phyloP scores from a whole-genome alignment of 2,888 invertebrate species.

The Pantelozetes paolii region DNA sequence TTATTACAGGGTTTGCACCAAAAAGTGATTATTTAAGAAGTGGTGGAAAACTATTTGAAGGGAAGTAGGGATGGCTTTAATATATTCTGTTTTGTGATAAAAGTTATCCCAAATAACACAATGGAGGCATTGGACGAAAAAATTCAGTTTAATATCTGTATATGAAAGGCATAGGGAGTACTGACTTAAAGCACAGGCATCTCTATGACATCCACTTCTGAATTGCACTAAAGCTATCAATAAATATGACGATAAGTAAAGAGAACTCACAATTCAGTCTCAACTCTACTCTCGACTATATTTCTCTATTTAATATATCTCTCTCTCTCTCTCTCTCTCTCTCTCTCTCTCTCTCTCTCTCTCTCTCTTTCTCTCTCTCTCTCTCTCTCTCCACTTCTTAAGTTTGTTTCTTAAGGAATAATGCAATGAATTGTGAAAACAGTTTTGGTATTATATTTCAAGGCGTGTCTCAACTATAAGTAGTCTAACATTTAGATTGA shows the following conservation, averaged over 20 bases:
- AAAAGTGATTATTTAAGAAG: slow-evolving; percentile 8
- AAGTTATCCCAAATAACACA: slow-evolving; percentile 31
- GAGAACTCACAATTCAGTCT: background rate
- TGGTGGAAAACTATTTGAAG: slow-evolving; percentile 16
- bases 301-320: too few species aligned
- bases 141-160: slow-evolving; percentile 25
- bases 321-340: too few species aligned
- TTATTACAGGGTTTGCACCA: background rate
- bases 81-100: slow-evolving; percentile 27
- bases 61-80: slow-evolving; percentile 5
- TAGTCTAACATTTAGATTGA: background rate
- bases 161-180: background rate
- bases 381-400: too few species aligned
- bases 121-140: slow-evolving; percentile 30
- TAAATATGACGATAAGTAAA: slow-evolving; percentile 13
- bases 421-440: background rate
- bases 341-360: too few species aligned
- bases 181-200: background rate
- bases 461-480: slow-evolving; percentile 13
- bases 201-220: slow-evolving; percentile 4
- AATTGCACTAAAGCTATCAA: slow-evolving; percentile 12
- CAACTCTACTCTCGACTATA: background rate
- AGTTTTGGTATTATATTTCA: slow-evolving; percentile 18
- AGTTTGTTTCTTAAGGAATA: slow-evolving; percentile 5
- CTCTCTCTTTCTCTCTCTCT: too few species aligned